Evolutionary conservation across 1,140 invertebrate genomes (phyloP), one percentile per base, ranked within the genome.

Genomic region (Latrodectus geometricus): DNA sequence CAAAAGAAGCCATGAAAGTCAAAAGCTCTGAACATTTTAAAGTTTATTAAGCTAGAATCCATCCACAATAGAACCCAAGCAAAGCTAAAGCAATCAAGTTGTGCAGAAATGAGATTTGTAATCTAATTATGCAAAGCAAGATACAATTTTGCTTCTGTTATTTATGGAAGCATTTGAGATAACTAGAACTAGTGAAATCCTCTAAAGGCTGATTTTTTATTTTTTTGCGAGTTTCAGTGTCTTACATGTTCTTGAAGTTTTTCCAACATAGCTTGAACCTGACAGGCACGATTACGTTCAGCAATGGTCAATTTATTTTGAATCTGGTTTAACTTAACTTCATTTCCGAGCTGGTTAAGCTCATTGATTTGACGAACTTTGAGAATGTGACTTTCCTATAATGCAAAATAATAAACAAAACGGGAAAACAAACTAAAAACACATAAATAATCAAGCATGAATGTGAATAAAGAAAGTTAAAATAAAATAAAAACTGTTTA

Each of bases 211-310:
- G 12, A 52, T 70, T 70, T 61, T 48, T 49, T 79, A 15, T n/a
- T n/a, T 48, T 48, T 49, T 79, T 50, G 14, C 61, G 68, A 73
- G 72, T 50, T 77, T 50, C 85, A 78, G 87, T 87, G 87, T 94
- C 94, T 94, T 91, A 95, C 95, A 92, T 95, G 94, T 92, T 95
- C 94, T 90, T 95, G 95, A 89, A 95, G 93, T 90, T 93, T 94
- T 90, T 96, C 95, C 89, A 96, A 92, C 92, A 95, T 95, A 91
- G 94, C 95, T 91, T 95, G 94, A 80, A 96, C 94, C 90, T 95
- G 95, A 90, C 95, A 94, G 90, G 95, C 94, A 75, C 95, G 93
- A 90, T 96, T 96, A 89, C 93, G 93, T 91, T 95, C 95, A 83
- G 95, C 95, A 87, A 93, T 92, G 86, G 93, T 93, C 86, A 96